Conservation (phyloP, 2,113 vertebrate genomes). For the Eurystomus gularis region DNA sequence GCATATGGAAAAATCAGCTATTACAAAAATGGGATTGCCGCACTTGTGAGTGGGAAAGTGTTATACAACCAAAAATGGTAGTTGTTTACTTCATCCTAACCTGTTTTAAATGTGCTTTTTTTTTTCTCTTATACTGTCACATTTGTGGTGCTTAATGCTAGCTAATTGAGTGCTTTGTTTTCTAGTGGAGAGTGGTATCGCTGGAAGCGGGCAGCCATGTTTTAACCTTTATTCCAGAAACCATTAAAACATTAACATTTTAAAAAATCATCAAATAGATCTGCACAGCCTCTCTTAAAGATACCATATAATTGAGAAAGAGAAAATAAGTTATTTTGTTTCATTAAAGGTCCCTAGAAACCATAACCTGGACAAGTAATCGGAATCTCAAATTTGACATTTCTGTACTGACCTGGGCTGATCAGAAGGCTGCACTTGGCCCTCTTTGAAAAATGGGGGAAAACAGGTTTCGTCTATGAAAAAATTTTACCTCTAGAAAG, state of each 20-base stretch:
- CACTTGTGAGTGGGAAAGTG: neutral
- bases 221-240: neutral
- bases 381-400: neutral
- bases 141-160: neutral
- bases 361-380: neutral
- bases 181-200: neutral
- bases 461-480: neutral
- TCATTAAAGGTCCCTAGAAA: neutral
- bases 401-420: neutral
- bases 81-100: neutral
- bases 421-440: neutral
- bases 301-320: neutral
- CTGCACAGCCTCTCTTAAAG: neutral
- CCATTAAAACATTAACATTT: neutral
- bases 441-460: neutral
- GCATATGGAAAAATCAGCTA: neutral
- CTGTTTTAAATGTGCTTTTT: neutral
- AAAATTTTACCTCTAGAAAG: neutral
- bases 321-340: neutral
- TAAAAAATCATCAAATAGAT: neutral
- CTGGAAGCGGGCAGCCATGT: neutral
- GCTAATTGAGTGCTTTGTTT: neutral
- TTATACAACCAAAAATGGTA: neutral
- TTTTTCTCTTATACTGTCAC: neutral
- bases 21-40: neutral